phyloP scores from a whole-genome alignment of 2,113 vertebrate species.

The Nannobrachium achirus region DNA sequence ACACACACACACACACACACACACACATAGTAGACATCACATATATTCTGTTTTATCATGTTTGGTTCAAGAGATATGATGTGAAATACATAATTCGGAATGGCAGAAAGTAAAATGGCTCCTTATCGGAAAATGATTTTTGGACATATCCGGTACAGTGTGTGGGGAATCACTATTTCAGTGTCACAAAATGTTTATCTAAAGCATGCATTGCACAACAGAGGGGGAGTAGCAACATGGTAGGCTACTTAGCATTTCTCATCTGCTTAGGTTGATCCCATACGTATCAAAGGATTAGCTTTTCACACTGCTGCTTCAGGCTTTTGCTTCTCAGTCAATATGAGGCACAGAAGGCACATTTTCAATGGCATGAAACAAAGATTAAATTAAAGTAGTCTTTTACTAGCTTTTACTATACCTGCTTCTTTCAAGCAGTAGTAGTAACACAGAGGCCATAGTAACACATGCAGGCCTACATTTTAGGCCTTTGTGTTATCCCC shows the following conservation, averaged over 20 bases:
- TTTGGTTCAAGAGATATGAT: no score
- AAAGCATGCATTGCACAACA: background rate
- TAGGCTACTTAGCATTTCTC: background rate
- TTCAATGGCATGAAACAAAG: background rate
- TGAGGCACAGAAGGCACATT: background rate
- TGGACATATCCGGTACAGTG: background rate
- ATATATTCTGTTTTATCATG: no score
- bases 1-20: no score
- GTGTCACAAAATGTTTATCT: background rate
- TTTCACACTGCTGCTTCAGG: slow-evolving; percentile 1
- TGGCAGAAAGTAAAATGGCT: no score
- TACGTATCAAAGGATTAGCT: slow-evolving; percentile 3
- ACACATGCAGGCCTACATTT: no score
- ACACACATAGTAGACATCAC: no score
- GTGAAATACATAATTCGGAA: no score
- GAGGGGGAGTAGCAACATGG: background rate
- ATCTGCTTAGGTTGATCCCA: background rate
- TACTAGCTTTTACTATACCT: background rate
- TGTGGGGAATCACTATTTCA: slow-evolving; percentile 13
- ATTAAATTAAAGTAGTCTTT: background rate
- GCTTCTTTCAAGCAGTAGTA: background rate
- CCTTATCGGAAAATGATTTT: no score
- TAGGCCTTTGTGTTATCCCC: no score
- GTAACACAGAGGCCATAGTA: no score
- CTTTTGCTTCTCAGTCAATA: background rate